Evolutionary conservation across 30 jellyfish, hydroid and myxozoan genomes (phyloP).

Genomic region (Euphysa ruthae): DNA sequence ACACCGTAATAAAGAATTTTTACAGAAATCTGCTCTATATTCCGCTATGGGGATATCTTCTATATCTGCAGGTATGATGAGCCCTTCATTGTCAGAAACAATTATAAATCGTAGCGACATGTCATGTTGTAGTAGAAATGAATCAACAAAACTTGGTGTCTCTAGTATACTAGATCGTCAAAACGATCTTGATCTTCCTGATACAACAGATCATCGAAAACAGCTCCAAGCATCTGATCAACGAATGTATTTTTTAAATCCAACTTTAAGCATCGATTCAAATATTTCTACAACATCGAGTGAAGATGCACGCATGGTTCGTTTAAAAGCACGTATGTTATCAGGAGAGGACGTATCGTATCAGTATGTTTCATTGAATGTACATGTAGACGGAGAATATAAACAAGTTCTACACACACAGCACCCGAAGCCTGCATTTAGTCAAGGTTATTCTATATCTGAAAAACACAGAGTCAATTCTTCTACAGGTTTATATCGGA

Average conservation of each 20-base stretch:
- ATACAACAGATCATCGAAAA: background rate
- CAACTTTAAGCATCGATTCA: too few relatives aligned
- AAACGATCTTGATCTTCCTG: background rate
- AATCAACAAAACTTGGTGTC: too few relatives aligned
- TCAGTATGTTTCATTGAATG: slow-evolving; percentile 42
- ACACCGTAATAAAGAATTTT: too few relatives aligned
- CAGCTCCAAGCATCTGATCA: too few relatives aligned
- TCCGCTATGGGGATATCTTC: slow-evolving; percentile 80
- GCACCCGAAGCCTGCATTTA: slow-evolving; percentile 76
- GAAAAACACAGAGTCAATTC: slow-evolving; percentile 61
- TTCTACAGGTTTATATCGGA: slow-evolving; percentile 89
- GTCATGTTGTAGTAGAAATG: too few relatives aligned
- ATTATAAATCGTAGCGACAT: background rate
- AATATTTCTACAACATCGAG: slow-evolving; percentile 1
- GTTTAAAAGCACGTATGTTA: slow-evolving; percentile 47
- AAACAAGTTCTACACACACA: slow-evolving; percentile 59
- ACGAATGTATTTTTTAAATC: too few relatives aligned
- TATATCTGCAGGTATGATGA: slow-evolving; percentile 72
- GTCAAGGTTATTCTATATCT: slow-evolving; percentile 50
- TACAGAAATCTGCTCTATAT: too few relatives aligned
- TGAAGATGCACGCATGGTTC: slow-evolving; percentile 33
- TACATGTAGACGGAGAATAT: slow-evolving; percentile 46
- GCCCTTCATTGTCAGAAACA: slow-evolving; percentile 42
- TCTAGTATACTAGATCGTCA: too few relatives aligned
- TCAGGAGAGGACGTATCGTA: slow-evolving; percentile 70